Evolutionary conservation across 2,888 invertebrate species (phyloP), one percentile per base, ranked within the genome.

Genomic region (Cybosia mesomella): DNA sequence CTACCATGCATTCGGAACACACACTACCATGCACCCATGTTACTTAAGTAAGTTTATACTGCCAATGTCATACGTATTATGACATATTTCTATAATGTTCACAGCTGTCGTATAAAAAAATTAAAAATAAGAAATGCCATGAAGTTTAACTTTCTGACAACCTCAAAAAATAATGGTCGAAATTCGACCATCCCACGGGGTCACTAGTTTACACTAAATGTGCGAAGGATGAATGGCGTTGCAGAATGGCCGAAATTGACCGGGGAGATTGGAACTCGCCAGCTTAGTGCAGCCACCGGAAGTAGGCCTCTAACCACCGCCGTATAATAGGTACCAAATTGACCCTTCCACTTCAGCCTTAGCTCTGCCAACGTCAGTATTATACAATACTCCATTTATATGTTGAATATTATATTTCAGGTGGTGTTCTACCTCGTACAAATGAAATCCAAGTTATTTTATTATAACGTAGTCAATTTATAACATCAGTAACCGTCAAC

Each of bases 261-360:
- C 92, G 89, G 83, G 88, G 87, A 90, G 89, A 92, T 92, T 91
- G 89, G 88, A 92, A 89, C 89, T 91, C 86, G 90, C 87, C 85
- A 90, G 94, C 94, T 94, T 94, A 94, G 94, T 91, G 92, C 94
- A 93, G 88, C 89, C 89, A 91, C 91, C 93, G 94, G 95, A 95
- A 95, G 92, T 92, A 92, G 92, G 93, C 92, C 90, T 93, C 91
- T 92, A 92, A 89, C 92, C 91, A 90, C 93, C 88, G 88, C 88
- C 89, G 91, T 93, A 93, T 94, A 94, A 95, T 94, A 92, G 93
- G 92, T 91, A 91, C 89, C 87, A 94, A 94, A 94, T 94, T 93
- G 93, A 93, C 92, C 92, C 91, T 91, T 91, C 90, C 86, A 90
- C 87, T 90, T 84, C 86, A 84, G 87, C 84, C 83, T 89, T 82